Base-by-base conservation (phyloP, 2,888 invertebrate genomes). In the Elgonia sp. region DNA sequence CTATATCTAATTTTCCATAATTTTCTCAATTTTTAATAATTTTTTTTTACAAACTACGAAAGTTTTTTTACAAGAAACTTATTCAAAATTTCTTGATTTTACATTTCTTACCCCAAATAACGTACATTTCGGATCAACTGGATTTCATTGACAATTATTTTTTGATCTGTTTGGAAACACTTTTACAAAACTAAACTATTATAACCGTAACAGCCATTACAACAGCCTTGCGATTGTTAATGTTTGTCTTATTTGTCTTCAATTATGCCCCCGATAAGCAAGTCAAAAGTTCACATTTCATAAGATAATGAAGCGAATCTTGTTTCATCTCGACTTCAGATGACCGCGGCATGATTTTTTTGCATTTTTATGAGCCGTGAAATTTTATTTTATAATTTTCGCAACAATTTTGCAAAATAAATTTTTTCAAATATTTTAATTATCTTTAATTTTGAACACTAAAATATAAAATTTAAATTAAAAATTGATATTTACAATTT, bases 201-300 rank as follows among this genome's bases (percentile, higher is more conserved):
- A 42, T 10, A 60, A 62, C 60, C 37, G 60, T 42, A 73, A 37
- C 18, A n/a, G 6, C 50, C 21, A 39, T 50, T 37, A 29, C 37
- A 7, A 20, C 18, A 42, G 42, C 53, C 21, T 67, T 57, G 20
- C 39, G 70, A 80, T 62, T 73, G 63, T 79, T 79, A 39, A 39
- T 72, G 65, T 62, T 84, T 40, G 18, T 70, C 70, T 80, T 50
- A 67, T 65, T 79, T 70, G 70, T 40, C 16, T 39, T 72, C 63
- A 72, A 63, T 63, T 63, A 14, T n/a, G 40, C 21, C 63, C 12
- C 20, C 39, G 81, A 81, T 81, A 81, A 81, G 42, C 40, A 21
- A 81, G 81, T 81, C 81, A 80, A 72, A 72, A 63, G 81, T 81
- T 81, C 72, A 72, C 14, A 0, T 40, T 20, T 20, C 75, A n/a